Evolutionary conservation across 2,797 vertebrate species (phyloP).

Genomic region (Thamnophis elegans): DNA sequence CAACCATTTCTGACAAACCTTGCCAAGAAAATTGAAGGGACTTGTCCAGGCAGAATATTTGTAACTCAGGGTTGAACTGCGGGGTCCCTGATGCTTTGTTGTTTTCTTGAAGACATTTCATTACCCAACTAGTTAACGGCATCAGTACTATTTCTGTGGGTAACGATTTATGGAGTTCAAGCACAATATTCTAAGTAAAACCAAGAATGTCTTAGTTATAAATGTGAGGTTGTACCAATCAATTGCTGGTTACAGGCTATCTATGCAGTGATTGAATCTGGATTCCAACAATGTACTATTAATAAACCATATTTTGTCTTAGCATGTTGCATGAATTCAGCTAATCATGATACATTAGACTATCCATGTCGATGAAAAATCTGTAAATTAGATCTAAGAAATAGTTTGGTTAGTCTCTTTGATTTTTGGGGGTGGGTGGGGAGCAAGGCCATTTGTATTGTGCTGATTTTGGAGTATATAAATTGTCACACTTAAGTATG

Average conservation of each 20-base stretch:
- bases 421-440: not conserved
- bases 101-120: not conserved
- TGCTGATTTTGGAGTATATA: not conserved
- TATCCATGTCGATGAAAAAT: not conserved
- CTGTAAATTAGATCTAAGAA: not conserved
- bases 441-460: not conserved
- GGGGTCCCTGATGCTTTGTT: not conserved
- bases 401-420: not conserved
- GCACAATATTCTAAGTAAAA: not conserved
- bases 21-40: not conserved
- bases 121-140: not conserved
- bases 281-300: not conserved
- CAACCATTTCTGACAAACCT: not conserved
- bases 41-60: not conserved
- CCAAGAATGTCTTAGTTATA: not conserved
- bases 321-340: not conserved
- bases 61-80: not conserved
- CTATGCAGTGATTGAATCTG: not conserved
- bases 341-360: not conserved
- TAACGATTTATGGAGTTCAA: not conserved
- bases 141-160: not conserved
- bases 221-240: not conserved
- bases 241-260: not conserved
- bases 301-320: not conserved
- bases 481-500: not conserved